Percentiles rank a stretch among this genome's conserved stretches.
phyloP scores from a whole-genome alignment of 2,113 vertebrate species.

The Aleadryas rufinucha region DNA sequence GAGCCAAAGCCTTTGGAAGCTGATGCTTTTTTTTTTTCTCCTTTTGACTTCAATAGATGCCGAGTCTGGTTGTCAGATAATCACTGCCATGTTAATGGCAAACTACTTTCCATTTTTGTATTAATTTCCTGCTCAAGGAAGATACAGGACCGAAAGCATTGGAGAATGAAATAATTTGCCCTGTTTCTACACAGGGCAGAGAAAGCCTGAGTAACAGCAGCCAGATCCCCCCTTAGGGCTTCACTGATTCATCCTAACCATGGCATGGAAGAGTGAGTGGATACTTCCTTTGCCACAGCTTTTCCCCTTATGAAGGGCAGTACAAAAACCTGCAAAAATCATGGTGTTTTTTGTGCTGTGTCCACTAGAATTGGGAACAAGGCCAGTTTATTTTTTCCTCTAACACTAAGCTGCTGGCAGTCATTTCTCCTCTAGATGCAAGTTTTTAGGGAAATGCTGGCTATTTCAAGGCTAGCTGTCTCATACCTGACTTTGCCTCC shows the following conservation, averaged over 20 bases:
- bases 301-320: neutral
- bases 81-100: slow-evolving; percentile 40
- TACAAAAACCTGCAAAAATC: neutral
- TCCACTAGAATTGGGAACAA: neutral
- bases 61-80: slow-evolving; percentile 16
- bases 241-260: neutral
- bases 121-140: slow-evolving; percentile 12
- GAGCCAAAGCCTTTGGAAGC: slow-evolving; percentile 61
- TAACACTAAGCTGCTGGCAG: neutral
- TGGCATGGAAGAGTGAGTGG: neutral
- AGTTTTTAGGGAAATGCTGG: neutral
- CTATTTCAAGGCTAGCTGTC: neutral
- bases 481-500: neutral
- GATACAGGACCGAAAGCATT: neutral
- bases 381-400: neutral
- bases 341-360: neutral
- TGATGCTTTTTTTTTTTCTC: neutral
- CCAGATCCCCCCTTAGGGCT: neutral
- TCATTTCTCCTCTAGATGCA: neutral
- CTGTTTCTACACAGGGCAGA: neutral
- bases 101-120: slow-evolving; percentile 35
- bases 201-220: neutral
- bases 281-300: neutral
- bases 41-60: slow-evolving; percentile 30
- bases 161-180: neutral